Evolutionary conservation across 2,888 invertebrate genomes (phyloP), one percentile per base, ranked within the genome.

Genomic region (Acleris laterana): DNA sequence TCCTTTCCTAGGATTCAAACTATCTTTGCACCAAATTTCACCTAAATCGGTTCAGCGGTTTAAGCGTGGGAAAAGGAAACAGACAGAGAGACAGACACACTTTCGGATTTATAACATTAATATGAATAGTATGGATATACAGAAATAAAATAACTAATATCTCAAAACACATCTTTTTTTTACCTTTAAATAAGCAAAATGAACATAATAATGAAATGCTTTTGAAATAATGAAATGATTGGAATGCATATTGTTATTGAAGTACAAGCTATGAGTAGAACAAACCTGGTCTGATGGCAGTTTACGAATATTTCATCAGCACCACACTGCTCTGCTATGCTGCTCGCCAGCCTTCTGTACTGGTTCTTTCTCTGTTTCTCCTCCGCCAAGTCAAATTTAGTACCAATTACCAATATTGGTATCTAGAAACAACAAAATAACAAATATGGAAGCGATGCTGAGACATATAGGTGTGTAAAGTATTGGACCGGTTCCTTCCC

Each of bases 321-420:
- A 0, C 97, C 97, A 84, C 98, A 98, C 84, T 98, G 97, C 77
- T 97, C 97, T 1, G 98, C 98, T 81, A 97, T 95, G 59, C 95
- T 96, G 22, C 95, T 94, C 38, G 94, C 92, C 51, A 90, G 77
- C 48, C 92, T 77, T 72, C 94, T 88, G 62, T 94, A 94, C 64
- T 94, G 90, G 76, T 92, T 94, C 62, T 95, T 94, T 70, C 95
- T 93, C 58, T 96, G 95, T 81, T 94, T 95, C 71, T 97, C 96
- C 76, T 97, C 96, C 0, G 96, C 95, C 72, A 97, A 92, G 91
- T 99, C 99, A 71, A 96, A 94, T 88, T 99, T 99, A 1, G 98
- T 98, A 16, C 99, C 99, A 78, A 99, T 96, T 0, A 99, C 97
- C 71, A 99, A 93, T 77, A 99, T 97, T 0, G 99, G 99, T 80